Base-by-base conservation (phyloP, 2,797 vertebrate species). In the Sphenopsis melanotis region DNA sequence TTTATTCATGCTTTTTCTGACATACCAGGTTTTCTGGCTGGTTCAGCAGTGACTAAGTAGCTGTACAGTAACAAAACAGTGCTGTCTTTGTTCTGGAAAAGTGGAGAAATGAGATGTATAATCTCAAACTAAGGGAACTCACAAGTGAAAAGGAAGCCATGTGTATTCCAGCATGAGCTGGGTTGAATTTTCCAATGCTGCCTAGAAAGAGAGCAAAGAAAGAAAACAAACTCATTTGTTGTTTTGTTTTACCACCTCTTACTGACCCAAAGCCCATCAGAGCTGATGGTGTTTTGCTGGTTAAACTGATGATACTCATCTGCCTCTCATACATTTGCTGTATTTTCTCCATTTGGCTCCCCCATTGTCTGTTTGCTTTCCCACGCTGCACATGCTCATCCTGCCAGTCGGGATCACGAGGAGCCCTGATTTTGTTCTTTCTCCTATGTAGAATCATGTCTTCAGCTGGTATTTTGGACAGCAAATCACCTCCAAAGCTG, bases 1-100 rank as follows among this genome's bases (percentile, higher is more conserved):
- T 95, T 93, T 94, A 76, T 96, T 95, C 77, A 69, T 91, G 59
- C 72, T 75, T 93, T 93, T 86, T 69, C 85, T 94, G 90, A 91
- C 69, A 87, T 76, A 69, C 61, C 69, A 52, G 65, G 55, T 60
- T 87, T 93, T 68, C 91, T 94, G 93, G 57, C 61, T 57, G 46
- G 49, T 79, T 84, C 71, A 80, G 86, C 81, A 89, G 52, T 85
- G 76, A 92, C 78, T 90, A 83, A 95, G 72, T 83, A 92, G 44
- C 84, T 78, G 57, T 86, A 63, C 72, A 92, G 82, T 89, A 93
- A 93, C 69, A 81, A 87, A 93, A 92, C 84, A 89, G 50, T 83
- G 69, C 75, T 91, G 84, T 34, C 76, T 92, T 96, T 97, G 83
- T 95, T 96, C 87, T 88, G 79, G 72, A 88, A 83, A 83, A 92